These are phyloP conservation scores for Protosalanx chinensis DNA, from an alignment of 2,797 vertebrate species.

Conservation along the genomic window DNA sequence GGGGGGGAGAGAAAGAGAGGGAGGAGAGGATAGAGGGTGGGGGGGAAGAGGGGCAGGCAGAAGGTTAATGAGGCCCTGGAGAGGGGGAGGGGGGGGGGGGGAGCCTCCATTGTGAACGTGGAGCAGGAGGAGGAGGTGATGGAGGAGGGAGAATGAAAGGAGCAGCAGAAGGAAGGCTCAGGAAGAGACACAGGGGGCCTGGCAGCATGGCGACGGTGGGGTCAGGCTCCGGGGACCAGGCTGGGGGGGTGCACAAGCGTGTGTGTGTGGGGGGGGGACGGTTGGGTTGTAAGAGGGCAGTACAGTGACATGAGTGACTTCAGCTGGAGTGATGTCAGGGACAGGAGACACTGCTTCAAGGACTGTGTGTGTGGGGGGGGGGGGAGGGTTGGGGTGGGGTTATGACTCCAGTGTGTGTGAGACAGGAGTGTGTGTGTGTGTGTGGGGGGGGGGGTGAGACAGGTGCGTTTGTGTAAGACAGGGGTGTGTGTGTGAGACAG, in stretches of 20 bases:
- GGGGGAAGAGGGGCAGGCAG: constrained; percentile 27
- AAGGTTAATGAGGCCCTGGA: constrained; percentile 62
- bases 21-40: constrained; percentile 18
- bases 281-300: not conserved
- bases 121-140: constrained; percentile 20
- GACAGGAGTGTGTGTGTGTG: too few species aligned
- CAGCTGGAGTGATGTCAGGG: not conserved
- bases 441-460: too few species aligned
- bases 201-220: constrained; percentile 39
- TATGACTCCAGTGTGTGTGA: too few species aligned
- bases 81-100: constrained; percentile 10
- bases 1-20: constrained; percentile 17
- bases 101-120: constrained; percentile 40
- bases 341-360: too few species aligned
- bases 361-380: too few species aligned
- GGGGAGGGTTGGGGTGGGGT: too few species aligned
- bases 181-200: constrained; percentile 26
- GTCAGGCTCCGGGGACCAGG: constrained; percentile 15
- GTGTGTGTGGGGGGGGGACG: constrained; percentile 1
- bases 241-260: not conserved
- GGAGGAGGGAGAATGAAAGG: constrained; percentile 53
- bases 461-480: too few species aligned
- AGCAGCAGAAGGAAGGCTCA: constrained; percentile 52
- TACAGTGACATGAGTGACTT: not conserved
- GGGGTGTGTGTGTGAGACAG: too few species aligned